Evolutionary conservation across 1,140 invertebrate genomes (phyloP).

Genomic region (Chelonus insularis): DNA sequence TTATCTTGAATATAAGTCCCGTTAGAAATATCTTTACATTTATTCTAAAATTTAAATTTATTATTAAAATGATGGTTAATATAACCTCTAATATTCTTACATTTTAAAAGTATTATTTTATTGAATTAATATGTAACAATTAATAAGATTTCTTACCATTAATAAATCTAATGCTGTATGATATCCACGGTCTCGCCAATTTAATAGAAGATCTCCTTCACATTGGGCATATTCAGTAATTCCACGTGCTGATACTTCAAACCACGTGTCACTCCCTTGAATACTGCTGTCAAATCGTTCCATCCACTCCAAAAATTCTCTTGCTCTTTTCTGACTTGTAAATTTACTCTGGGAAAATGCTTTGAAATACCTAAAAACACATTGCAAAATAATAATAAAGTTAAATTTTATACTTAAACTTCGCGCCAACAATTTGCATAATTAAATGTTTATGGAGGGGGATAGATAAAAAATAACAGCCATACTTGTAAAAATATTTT

Average conservation of each 20-base stretch:
- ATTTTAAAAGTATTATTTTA: no score
- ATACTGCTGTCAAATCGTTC: slow-evolving; percentile 58
- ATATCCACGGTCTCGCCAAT: slow-evolving; percentile 67
- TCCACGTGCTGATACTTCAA: slow-evolving; percentile 59
- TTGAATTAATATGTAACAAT: no score
- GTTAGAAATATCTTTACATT: slow-evolving; percentile 31
- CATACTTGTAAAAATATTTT: no score
- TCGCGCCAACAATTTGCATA: background rate
- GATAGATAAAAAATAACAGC: no score
- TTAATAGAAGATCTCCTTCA: slow-evolving; percentile 62
- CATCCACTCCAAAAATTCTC: slow-evolving; percentile 57
- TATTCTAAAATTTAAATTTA: slow-evolving; percentile 32
- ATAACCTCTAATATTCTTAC: background rate
- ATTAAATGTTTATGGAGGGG: no score
- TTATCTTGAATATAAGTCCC: slow-evolving; percentile 44
- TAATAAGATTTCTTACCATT: no score
- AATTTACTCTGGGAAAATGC: slow-evolving; percentile 30
- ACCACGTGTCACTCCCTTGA: slow-evolving; percentile 64
- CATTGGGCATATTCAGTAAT: slow-evolving; percentile 60
- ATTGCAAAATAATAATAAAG: background rate
- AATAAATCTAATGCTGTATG: slow-evolving; percentile 63
- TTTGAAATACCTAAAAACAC: slow-evolving; percentile 30
- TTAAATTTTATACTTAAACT: background rate
- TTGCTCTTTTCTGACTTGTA: slow-evolving; percentile 37
- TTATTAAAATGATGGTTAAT: background rate